These are phyloP conservation scores for Hedya salicella DNA, from an alignment of 2,888 invertebrate genomes.

Conservation along the genomic window DNA sequence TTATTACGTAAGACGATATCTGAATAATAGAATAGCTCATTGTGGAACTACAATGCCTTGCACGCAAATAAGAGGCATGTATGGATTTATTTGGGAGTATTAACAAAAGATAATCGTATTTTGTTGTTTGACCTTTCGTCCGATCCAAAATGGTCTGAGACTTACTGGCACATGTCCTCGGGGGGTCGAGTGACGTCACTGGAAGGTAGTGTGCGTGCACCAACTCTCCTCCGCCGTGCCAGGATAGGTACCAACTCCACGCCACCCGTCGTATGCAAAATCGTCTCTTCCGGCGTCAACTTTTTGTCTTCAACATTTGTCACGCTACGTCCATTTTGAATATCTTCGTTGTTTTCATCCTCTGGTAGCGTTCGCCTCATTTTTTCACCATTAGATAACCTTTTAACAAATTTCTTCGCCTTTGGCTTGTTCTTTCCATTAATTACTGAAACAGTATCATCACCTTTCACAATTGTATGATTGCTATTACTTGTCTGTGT, in stretches of 20 bases:
- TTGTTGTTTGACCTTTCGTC: constrained; percentile 43
- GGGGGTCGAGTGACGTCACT: constrained; percentile 79
- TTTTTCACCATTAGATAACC: constrained; percentile 68
- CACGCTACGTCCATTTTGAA: constrained; percentile 43
- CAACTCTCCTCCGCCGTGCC: constrained; percentile 86
- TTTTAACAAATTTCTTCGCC: constrained; percentile 68
- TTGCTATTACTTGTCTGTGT: constrained; percentile 42
- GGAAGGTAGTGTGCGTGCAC: constrained; percentile 77
- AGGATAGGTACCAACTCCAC: constrained; percentile 91
- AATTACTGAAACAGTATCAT: constrained; percentile 40
- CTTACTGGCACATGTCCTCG: constrained; percentile 75
- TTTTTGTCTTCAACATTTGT: constrained; percentile 58
- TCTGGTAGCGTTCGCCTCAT: constrained; percentile 59
- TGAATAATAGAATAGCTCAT: constrained; percentile 43
- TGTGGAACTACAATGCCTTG: constrained; percentile 47
- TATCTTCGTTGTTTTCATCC: constrained; percentile 54
- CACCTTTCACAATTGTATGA: constrained; percentile 31
- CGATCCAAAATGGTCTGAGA: constrained; percentile 48
- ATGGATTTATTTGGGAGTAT: constrained; percentile 43
- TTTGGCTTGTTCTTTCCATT: constrained; percentile 60
- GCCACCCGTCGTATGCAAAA: constrained; percentile 85
- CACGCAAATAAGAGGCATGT: constrained; percentile 41
- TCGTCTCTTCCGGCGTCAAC: constrained; percentile 71
- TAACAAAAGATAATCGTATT: constrained; percentile 51
- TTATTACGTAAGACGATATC: constrained; percentile 45